Conservation (phyloP, 2,113 vertebrate genomes). For the Nanorana parkeri region DNA sequence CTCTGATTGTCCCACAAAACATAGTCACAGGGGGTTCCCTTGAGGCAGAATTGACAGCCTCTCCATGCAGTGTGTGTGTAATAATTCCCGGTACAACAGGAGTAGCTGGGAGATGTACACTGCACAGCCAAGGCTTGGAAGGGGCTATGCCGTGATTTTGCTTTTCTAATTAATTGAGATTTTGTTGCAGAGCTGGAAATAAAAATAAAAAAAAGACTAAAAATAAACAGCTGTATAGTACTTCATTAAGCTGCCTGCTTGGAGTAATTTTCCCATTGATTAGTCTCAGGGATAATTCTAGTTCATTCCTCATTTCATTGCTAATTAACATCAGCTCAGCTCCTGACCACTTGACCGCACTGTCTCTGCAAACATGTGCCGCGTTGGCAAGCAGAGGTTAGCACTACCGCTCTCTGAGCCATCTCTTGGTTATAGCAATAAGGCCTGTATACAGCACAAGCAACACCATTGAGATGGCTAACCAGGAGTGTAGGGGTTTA, state of each 20-base stretch:
- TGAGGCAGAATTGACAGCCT: slow-evolving; percentile 4
- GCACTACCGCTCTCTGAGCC: slow-evolving; percentile 25
- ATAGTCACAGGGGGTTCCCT: slow-evolving; percentile 12
- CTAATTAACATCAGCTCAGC: slow-evolving; percentile 86
- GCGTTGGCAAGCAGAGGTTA: slow-evolving; percentile 70
- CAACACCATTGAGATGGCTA: no score
- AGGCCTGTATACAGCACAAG: no score
- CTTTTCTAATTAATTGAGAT: slow-evolving; percentile 68
- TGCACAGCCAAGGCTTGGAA: slow-evolving; percentile 55
- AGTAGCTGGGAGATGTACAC: slow-evolving; percentile 48
- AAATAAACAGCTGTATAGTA: slow-evolving; percentile 88
- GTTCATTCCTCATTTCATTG: slow-evolving; percentile 89
- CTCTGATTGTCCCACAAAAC: slow-evolving; percentile 47
- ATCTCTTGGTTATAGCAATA: neutral
- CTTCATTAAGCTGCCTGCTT: slow-evolving; percentile 83
- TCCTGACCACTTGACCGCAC: slow-evolving; percentile 81
- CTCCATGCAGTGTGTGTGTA: slow-evolving; percentile 3
- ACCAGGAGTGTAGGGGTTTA: no score
- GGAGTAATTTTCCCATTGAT: slow-evolving; percentile 97
- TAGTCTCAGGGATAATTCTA: slow-evolving; percentile 91
- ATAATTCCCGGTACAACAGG: slow-evolving; percentile 56
- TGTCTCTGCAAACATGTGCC: slow-evolving; percentile 73
- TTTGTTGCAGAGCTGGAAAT: slow-evolving; percentile 65
- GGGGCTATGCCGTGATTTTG: slow-evolving; percentile 59
- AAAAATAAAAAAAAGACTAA: slow-evolving; percentile 71